These are phyloP conservation scores for Anser brachyrhynchus DNA, from an alignment of 2,113 vertebrate genomes.

Conservation along the genomic window DNA sequence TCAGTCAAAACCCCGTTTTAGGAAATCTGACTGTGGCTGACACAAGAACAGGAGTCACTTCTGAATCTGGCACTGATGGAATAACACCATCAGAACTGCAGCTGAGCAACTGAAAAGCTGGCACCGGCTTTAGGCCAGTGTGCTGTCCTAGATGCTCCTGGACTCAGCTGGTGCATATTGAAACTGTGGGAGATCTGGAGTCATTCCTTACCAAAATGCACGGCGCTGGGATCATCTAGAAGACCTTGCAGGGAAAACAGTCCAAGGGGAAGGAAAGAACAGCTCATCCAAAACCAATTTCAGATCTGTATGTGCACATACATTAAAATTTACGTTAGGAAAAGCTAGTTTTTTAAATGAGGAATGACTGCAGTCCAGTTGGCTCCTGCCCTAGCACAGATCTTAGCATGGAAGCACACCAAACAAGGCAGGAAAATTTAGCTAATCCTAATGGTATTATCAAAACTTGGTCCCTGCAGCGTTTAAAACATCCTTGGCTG, in stretches of 20 bases:
- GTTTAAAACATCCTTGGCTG: not conserved
- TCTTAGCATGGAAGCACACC: not conserved
- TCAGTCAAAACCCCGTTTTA: not conserved
- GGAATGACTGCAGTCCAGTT: not conserved
- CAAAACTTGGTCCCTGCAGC: not conserved
- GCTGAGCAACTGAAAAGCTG: not conserved
- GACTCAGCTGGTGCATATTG: not conserved
- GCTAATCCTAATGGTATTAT: not conserved
- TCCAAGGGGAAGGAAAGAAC: not conserved
- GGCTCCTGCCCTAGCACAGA: not conserved
- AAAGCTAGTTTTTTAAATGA: not conserved
- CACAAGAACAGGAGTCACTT: not conserved
- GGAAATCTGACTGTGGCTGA: not conserved
- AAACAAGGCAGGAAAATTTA: not conserved
- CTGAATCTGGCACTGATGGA: not conserved
- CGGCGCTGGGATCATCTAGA: not conserved
- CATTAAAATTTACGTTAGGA: not conserved
- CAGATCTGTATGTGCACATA: not conserved
- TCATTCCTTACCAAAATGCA: not conserved
- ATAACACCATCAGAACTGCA: not conserved
- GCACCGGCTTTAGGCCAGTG: not conserved
- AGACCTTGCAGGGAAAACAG: not conserved
- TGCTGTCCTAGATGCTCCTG: slow-evolving; percentile 12
- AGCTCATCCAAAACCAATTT: not conserved
- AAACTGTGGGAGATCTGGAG: slow-evolving; percentile 38